Base-by-base conservation (phyloP, 23 tunicate genomes). In the Aplidium turbinatum region DNA sequence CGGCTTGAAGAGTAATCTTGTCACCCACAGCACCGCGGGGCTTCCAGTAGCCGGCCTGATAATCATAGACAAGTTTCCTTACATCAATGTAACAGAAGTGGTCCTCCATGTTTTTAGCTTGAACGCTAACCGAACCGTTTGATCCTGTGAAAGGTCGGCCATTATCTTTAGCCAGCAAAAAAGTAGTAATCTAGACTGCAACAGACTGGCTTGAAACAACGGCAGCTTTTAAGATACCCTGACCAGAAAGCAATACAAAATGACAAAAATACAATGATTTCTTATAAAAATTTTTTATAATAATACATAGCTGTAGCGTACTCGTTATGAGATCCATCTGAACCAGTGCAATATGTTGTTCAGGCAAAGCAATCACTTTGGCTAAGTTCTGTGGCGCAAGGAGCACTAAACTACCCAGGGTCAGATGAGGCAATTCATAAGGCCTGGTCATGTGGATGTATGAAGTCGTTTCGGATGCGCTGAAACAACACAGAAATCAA, bases 271-370 rank as follows among this genome's bases (percentile, higher is more conserved):
- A n/a, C n/a, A n/a, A n/a, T n/a, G n/a, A n/a, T n/a, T n/a, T 42
- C 50, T 9, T 42, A 42, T 42, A 9, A 11, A 42, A 16, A 9
- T 42, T 9, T 9, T 11, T 42, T 42, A 9, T 42, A 16, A 42
- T 11, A 42, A 42, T 16, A 9, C 50, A 9, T 42, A n/a, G n/a
- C 25, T 22, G n/a, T 13, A 33, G 3, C 58, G 16, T 33, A 85
- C 92, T 81, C 70, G 96, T 87, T 9, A 88, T 52, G 2, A 81
- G 56, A 48, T 81, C 81, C 96, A 88, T 88, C 82, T 88, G 96
- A 1, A 88, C 96, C 19, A 88, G 50, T 0, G 87, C 96, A 33
- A 88, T 78, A 54, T 88, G 75, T 21, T 58, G 74, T 29, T 88
- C 96, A 2, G 96, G 96, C 36, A 88, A 33, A 0, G 96, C 96